Evolutionary conservation across 2,797 vertebrate species (phyloP).

Genomic region (Hydrocynus forskahlii): DNA sequence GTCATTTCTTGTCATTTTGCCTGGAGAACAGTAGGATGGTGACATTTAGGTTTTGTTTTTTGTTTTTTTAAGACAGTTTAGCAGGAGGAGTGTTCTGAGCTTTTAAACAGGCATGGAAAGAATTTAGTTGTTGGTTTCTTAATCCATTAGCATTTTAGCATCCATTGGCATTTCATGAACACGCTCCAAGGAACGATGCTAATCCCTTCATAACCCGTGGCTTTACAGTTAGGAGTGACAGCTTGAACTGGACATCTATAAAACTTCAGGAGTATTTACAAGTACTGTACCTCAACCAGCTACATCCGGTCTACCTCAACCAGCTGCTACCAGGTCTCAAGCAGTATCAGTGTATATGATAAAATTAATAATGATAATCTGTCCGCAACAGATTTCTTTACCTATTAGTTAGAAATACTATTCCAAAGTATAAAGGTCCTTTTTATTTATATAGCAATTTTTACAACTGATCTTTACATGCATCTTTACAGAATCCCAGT

Average conservation of each 20-base stretch:
- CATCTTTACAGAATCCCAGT: too few species aligned
- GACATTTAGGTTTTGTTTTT: slow-evolving; percentile 20
- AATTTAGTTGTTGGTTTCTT: not conserved
- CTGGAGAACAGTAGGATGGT: slow-evolving; percentile 15
- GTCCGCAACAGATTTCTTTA: too few species aligned
- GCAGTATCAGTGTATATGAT: too few species aligned
- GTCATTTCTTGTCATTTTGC: slow-evolving; percentile 29
- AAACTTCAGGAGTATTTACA: not conserved
- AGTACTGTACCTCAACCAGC: not conserved
- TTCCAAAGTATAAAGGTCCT: too few species aligned
- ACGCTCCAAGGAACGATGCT: not conserved
- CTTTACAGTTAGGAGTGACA: not conserved
- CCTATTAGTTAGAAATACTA: too few species aligned
- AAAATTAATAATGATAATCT: too few species aligned
- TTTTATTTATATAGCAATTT: too few species aligned
- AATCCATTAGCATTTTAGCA: not conserved
- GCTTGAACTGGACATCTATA: not conserved
- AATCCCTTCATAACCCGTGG: not conserved
- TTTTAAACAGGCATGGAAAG: not conserved
- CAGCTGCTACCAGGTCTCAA: too few species aligned
- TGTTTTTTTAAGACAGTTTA: not conserved
- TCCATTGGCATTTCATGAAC: not conserved
- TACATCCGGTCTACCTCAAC: not conserved
- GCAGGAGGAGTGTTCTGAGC: not conserved
- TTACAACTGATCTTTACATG: too few species aligned